Base-by-base conservation (phyloP, 1,140 invertebrate genomes). In the Bemisia tabaci region DNA sequence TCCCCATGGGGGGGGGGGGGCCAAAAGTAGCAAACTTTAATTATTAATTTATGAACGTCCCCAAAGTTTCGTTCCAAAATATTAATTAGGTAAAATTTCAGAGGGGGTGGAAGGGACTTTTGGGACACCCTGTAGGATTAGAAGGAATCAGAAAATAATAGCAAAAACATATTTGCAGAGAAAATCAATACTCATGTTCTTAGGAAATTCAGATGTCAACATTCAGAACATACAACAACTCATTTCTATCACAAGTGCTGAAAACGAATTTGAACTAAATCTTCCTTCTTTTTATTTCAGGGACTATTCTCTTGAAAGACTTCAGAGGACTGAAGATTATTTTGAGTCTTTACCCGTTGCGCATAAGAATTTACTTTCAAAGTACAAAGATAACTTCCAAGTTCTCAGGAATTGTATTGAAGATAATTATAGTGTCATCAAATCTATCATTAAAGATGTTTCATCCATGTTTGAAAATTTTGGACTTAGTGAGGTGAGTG, bases 381-480 rank as follows among this genome's bases (percentile, higher is more conserved):
- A 87, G 65, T 97, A 95, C 75, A 81, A 80, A 59, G 80, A 85
- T 2, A 90, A 94, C 76, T 77, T 97, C 62, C 79, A 84, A 39
- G 82, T 84, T 60, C 82, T 95, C 11, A 85, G 85, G 73, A 79
- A 81, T 59, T 93, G 91, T 73, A 85, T 97, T 25, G 89, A 92
- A 60, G 84, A 87, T 64, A 97, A 97, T 77, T 86, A 90, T 71
- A 80, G 85, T 61, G 84, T 97, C 23, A 91, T 97, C 12, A 85
- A 89, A 66, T 77, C 90, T 24, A 92, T 97, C 63, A 83, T 94
- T 26, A 83, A 87, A 72, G 88, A 94, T 79, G 89, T 89, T 0
- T 84, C 87, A 25, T 83, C 83, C 62, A 88, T 95, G 79, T 95
- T 95, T 81, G 89, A 90, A 75, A 92, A 66, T 66, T 62, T 59